Conservation (phyloP, 2,113 vertebrate genomes). For the Kobus ellipsiprymnus region DNA sequence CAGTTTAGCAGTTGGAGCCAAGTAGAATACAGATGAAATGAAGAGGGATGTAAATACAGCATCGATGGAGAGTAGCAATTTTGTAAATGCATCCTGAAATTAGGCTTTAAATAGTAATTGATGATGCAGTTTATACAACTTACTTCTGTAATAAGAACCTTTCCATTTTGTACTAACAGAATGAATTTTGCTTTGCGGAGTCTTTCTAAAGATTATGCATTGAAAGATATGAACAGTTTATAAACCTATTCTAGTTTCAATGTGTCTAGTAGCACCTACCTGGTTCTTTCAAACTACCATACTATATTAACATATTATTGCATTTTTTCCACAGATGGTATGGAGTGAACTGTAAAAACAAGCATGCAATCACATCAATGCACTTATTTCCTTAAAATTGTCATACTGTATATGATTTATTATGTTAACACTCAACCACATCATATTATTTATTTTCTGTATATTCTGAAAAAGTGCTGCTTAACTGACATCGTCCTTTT, state of each 20-base stretch:
- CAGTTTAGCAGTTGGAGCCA: constrained; percentile 71
- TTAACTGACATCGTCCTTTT: constrained; percentile 83
- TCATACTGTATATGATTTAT: constrained; percentile 90
- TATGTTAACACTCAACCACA: constrained; percentile 90
- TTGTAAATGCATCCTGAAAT: constrained; percentile 77
- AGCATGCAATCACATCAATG: constrained; percentile 91
- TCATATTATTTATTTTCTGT: constrained; percentile 88
- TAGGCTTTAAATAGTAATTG: constrained; percentile 64
- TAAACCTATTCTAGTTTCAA: constrained; percentile 87
- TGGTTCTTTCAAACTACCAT: constrained; percentile 87
- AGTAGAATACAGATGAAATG: constrained; percentile 74
- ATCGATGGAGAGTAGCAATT: constrained; percentile 70
- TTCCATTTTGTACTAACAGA: constrained; percentile 78
- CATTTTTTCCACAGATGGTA: constrained; percentile 88
- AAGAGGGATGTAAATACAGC: constrained; percentile 63
- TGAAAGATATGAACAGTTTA: constrained; percentile 84
- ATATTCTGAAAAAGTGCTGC: constrained; percentile 87
- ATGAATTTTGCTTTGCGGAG: constrained; percentile 77
- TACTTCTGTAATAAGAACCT: constrained; percentile 75
- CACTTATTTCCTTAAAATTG: constrained; percentile 89
- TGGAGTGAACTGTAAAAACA: constrained; percentile 86
- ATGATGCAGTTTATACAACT: constrained; percentile 67
- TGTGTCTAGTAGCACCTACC: constrained; percentile 88
- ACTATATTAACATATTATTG: constrained; percentile 90
- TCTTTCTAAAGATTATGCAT: constrained; percentile 77